Conservation (phyloP, 2,797 vertebrate species). For the Craterocephalus amniculus region DNA sequence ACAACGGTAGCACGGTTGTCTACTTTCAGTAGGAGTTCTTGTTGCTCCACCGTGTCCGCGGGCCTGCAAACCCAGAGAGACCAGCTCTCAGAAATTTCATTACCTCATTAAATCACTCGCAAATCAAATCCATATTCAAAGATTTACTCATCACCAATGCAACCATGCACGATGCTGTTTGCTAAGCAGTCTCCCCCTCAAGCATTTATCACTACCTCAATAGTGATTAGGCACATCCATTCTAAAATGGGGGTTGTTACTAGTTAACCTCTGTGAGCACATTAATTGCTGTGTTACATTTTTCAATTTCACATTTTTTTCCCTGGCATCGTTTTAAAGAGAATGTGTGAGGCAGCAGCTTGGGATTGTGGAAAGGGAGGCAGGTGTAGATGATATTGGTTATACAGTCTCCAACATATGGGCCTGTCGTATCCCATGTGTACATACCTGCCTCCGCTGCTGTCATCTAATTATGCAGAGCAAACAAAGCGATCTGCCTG, state of each 20-base stretch:
- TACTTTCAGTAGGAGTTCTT: constrained; percentile 56
- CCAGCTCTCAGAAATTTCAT: constrained; percentile 69
- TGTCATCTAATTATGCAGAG: constrained; percentile 83
- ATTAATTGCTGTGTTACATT: constrained; percentile 62
- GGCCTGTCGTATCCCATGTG: constrained; percentile 82
- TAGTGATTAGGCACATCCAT: constrained; percentile 62
- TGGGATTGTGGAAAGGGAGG: constrained; percentile 61
- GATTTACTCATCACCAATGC: constrained; percentile 56
- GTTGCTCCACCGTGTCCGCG: constrained; percentile 61
- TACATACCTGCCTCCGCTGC: constrained; percentile 80
- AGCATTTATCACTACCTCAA: constrained; percentile 63
- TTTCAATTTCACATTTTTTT: constrained; percentile 48
- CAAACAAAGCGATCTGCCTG: constrained; percentile 83
- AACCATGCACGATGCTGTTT: constrained; percentile 53
- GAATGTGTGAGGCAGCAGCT: constrained; percentile 64
- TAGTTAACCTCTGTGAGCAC: constrained; percentile 68
- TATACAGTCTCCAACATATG: constrained; percentile 81
- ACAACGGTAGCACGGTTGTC: constrained; percentile 51
- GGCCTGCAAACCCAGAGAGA: constrained; percentile 61
- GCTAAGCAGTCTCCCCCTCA: constrained; percentile 53
- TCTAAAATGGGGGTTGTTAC: constrained; percentile 54
- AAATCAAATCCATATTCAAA: constrained; percentile 72
- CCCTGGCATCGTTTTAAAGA: constrained; percentile 55
- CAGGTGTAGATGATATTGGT: constrained; percentile 80
- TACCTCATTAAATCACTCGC: constrained; percentile 71